Percentiles rank a stretch among this genome's conserved stretches.
These are phyloP conservation scores for Gallinago solitaria DNA, from an alignment of 2,797 vertebrate species.

Conservation along the genomic window DNA sequence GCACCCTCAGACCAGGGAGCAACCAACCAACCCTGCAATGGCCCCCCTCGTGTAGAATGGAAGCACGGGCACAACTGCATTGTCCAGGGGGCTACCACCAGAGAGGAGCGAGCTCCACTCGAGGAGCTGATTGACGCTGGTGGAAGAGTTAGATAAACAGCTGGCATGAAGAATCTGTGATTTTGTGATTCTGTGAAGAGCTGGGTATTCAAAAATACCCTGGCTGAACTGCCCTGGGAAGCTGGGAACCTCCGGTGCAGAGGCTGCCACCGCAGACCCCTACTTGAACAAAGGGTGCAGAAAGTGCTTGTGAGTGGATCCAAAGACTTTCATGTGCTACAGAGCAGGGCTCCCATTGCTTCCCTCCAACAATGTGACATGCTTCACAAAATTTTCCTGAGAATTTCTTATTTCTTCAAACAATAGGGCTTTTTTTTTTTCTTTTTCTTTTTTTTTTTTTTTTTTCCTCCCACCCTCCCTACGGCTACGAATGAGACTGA, in stretches of 20 bases:
- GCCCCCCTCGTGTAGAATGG: fast-evolving
- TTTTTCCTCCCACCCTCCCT: background rate
- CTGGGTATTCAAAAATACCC: background rate
- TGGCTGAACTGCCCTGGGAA: fast-evolving
- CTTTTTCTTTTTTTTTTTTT: too few relatives aligned
- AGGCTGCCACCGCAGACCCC: background rate
- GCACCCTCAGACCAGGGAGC: background rate
- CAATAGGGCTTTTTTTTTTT: background rate
- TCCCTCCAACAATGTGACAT: background rate
- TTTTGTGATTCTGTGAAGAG: background rate
- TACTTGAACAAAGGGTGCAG: background rate
- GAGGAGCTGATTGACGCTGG: background rate
- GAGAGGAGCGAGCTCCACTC: background rate
- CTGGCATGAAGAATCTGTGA: background rate
- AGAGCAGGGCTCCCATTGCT: background rate
- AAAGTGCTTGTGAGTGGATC: background rate
- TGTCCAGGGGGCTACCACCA: background rate
- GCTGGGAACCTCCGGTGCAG: fast-evolving
- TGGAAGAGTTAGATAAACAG: background rate
- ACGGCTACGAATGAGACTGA: background rate
- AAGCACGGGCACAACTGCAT: background rate
- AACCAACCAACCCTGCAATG: fast-evolving
- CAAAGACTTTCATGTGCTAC: background rate
- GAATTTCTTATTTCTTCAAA: background rate
- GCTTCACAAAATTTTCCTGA: background rate